These are phyloP conservation scores for Asarcornis scutulata DNA, from an alignment of 2,113 vertebrate genomes.

Conservation along the genomic window DNA sequence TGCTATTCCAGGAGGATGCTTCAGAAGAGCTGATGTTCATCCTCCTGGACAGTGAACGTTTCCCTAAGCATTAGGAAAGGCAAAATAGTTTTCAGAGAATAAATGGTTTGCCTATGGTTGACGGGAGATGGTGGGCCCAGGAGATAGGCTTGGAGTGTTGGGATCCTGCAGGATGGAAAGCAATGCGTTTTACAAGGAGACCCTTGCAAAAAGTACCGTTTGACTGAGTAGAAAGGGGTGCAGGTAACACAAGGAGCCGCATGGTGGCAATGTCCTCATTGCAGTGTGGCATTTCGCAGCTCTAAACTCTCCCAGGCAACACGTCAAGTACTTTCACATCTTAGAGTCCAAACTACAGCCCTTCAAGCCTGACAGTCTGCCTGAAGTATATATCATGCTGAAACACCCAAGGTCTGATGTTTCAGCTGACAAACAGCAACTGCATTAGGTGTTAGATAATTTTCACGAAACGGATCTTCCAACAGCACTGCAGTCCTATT, in stretches of 20 bases:
- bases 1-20: neutral
- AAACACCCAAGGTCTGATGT: neutral
- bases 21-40: neutral
- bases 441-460: neutral
- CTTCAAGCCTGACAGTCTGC: neutral
- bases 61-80: neutral
- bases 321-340: neutral
- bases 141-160: neutral
- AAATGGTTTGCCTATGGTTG: neutral
- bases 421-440: neutral
- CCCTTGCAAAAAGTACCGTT: rapidly evolving
- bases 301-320: neutral
- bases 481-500: neutral
- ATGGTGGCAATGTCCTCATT: constrained; percentile 19
- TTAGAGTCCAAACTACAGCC: neutral
- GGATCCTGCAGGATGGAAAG: neutral
- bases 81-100: neutral
- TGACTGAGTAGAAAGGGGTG: neutral
- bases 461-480: neutral
- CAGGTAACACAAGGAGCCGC: neutral
- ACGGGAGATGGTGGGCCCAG: neutral
- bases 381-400: rapidly evolving
- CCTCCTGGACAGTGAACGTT: neutral
- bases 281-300: neutral
- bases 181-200: neutral